Evolutionary conservation across 2,113 vertebrate genomes (phyloP), one percentile per base, ranked within the genome.

Genomic region (Xerus inauris): DNA sequence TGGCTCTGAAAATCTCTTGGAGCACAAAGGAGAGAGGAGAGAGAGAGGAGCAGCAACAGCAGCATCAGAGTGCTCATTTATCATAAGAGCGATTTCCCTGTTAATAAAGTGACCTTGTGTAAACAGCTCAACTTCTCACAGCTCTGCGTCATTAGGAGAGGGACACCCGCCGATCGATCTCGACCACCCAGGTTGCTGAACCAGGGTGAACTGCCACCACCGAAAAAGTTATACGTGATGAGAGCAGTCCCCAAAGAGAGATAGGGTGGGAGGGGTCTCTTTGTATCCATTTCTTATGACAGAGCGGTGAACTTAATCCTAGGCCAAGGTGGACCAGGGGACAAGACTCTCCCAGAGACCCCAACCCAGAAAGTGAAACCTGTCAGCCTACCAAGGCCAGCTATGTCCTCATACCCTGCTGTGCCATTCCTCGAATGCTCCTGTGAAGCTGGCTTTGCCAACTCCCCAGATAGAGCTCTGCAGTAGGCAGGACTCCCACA

Each of bases 81-180:
- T 98, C 97, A 95, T 88, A 85, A 96, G 94, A 98, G 83, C 4
- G 12, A 97, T 97, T 98, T 98, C 92, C 95, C 97, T 97, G 75
- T 97, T 97, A 97, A 97, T 97, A 97, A 97, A 98, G 96, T 98
- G 98, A 98, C 98, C 98, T 98, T 97, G 98, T 83, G 97, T 97
- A 97, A 98, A 98, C 83, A 98, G 97, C 98, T 98, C 97, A 95
- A 77, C 97, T 96, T 88, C 54, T 95, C 97, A 94, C 79, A 85
- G 97, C 97, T 83, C 94, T 96, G 2, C 47, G 26, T 89, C 79
- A 14, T 89, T 90, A 95, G 92, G 75, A 87, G 11, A 93, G 98
- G 81, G 93, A 95, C 30, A 87, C 38, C 22, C 11, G 5, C 26
- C 96, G 96, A 98, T 87, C 22, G 90, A 98, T 94, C 3, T n/a